These are phyloP conservation scores for Scytalopus superciliaris DNA, from an alignment of 2,113 vertebrate genomes.

Conservation along the genomic window DNA sequence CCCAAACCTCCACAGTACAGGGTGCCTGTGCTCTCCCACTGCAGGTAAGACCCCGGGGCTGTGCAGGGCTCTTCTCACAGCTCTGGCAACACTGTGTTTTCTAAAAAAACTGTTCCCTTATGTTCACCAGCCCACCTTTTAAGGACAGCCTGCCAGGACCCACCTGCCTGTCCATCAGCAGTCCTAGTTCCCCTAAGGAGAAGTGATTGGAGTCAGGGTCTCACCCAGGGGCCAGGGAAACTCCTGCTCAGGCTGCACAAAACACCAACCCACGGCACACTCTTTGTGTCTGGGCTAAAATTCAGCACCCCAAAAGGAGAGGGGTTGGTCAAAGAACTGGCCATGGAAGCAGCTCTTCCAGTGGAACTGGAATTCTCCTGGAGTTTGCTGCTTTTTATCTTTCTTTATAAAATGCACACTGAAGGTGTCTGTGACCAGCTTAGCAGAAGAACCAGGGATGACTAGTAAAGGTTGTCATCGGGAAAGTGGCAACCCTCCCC, in stretches of 20 bases:
- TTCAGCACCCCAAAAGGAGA: not conserved
- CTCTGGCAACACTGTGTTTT: not conserved
- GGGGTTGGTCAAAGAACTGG: not conserved
- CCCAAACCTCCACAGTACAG: not conserved
- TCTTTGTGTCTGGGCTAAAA: not conserved
- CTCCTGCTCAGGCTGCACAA: not conserved
- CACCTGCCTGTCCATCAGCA: accelerated
- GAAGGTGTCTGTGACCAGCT: not conserved
- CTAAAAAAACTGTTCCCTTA: accelerated
- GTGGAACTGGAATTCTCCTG: accelerated
- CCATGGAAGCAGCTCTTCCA: accelerated
- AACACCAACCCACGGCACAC: accelerated
- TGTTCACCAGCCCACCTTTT: not conserved
- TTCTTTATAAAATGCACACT: accelerated
- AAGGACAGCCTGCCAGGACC: not conserved
- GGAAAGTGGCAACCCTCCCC: not conserved
- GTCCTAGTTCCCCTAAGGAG: not conserved
- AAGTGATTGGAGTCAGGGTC: not conserved
- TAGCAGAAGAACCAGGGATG: not conserved
- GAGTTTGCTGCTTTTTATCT: not conserved
- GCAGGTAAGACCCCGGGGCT: not conserved
- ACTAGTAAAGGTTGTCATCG: accelerated
- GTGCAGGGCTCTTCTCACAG: not conserved
- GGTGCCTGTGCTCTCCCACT: not conserved
- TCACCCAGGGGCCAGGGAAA: not conserved